Base-by-base conservation (phyloP, 2,113 vertebrate genomes). In the Actenoides lindsayi region DNA sequence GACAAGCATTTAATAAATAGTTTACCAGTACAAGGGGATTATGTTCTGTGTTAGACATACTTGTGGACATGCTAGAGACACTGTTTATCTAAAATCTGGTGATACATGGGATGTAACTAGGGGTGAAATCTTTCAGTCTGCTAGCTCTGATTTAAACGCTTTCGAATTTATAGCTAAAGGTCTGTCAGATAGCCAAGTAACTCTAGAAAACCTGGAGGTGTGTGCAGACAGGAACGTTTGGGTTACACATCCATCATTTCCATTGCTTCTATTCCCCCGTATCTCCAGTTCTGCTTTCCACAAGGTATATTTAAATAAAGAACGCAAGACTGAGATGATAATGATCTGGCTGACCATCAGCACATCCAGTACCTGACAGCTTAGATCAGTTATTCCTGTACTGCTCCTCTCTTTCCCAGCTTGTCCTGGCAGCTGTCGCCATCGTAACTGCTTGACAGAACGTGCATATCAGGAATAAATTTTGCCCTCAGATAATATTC, bases 211-310 rank as follows among this genome's bases (percentile, higher is more conserved):
- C 18, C 37, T 68, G 41, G 19, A 87, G 63, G 30, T 41, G 24
- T 5, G 1, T 0, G 9, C 24, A 7, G 16, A 37, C 60, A 16
- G 37, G 21, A 75, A 13, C 4, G 9, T 21, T n/a, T 35, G 77
- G 6, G 7, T 3, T 60, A 20, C 5, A 3, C 10, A 51, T 59
- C 37, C 46, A 21, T 77, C 16, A 53, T 37, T 79, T 74, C 62
- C 31, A 46, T 7, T 59, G 83, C 60, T 67, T 16, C 3, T 37
- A 1, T 70, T 89, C 11, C 30, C 37, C 12, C 5, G 13, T 7
- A 5, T 21, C 39, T 70, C 21, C 5, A 11, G 62, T 60, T 77
- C 42, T 92, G 37, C n/a, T 78, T 59, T 82, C 51, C 13, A 7
- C 18, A 3, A 60, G 4, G 12, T 75, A 4, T 6, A 3, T 87